Conservation (phyloP, 2,888 invertebrate genomes). For the Linyphia triangularis region DNA sequence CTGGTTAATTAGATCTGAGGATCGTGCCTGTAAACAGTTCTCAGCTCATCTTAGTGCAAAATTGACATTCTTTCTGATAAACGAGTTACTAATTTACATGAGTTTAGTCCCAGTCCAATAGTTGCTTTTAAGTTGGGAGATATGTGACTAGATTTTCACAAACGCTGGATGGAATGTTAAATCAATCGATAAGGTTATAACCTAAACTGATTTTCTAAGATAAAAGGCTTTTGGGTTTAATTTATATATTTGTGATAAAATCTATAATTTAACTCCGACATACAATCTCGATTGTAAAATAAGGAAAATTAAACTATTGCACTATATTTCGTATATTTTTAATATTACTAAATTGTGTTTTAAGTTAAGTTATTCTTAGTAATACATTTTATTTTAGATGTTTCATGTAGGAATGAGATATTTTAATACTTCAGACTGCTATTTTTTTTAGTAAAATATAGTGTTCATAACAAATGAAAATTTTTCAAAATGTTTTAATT, state of each 20-base stretch:
- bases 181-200: neutral
- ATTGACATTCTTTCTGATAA: conserved; percentile 43
- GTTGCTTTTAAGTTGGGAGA: conserved; percentile 6
- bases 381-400: too few relatives aligned
- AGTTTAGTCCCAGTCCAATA: conserved; percentile 14
- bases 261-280: neutral
- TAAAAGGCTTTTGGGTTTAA: neutral
- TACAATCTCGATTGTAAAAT: too few relatives aligned
- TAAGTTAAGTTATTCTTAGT: too few relatives aligned
- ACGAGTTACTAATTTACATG: conserved; percentile 18
- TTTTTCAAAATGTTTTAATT: too few relatives aligned
- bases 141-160: conserved; percentile 27
- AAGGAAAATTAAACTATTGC: too few relatives aligned
- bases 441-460: too few relatives aligned
- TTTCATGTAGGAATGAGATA: too few relatives aligned
- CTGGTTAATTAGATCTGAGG: conserved; percentile 19
- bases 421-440: too few relatives aligned
- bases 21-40: conserved; percentile 28
- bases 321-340: too few relatives aligned
- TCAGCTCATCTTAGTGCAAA: conserved; percentile 8
- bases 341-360: too few relatives aligned
- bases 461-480: too few relatives aligned
- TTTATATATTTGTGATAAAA: conserved; percentile 3
- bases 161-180: neutral
- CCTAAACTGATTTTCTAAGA: neutral